Conservation (phyloP, 2,888 invertebrate species). For the Lasioglossum zephyrum region DNA sequence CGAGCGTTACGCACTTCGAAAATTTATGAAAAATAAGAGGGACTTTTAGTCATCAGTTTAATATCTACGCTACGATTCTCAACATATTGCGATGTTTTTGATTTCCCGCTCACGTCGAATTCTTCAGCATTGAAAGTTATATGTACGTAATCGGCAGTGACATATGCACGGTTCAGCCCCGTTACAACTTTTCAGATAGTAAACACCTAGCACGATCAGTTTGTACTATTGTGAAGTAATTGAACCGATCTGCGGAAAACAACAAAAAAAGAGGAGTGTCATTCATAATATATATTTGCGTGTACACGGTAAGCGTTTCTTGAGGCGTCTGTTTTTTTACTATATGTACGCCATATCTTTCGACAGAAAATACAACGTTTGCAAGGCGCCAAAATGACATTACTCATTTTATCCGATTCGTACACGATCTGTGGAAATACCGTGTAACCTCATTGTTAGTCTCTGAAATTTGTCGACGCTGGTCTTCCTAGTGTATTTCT, state of each 20-base stretch:
- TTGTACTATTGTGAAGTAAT: slow-evolving; percentile 29
- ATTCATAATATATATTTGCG: slow-evolving; percentile 64
- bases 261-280: slow-evolving; percentile 39
- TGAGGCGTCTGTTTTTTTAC: slow-evolving; percentile 69
- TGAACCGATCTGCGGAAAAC: slow-evolving; percentile 7
- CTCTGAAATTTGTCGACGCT: slow-evolving; percentile 49
- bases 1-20: slow-evolving; percentile 3
- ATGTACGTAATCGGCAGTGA: slow-evolving; percentile 21
- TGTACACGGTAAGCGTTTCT: slow-evolving; percentile 75
- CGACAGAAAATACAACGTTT: slow-evolving; percentile 31
- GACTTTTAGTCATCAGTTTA: slow-evolving; percentile 71
- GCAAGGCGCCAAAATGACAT: slow-evolving; percentile 55
- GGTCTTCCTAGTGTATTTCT: slow-evolving; percentile 16
- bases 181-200: neutral
- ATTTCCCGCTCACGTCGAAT: slow-evolving; percentile 62
- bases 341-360: slow-evolving; percentile 54
- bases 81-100: slow-evolving; percentile 52
- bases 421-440: slow-evolving; percentile 18
- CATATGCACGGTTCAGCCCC: slow-evolving; percentile 16
- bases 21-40: slow-evolving; percentile 56
- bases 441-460: slow-evolving; percentile 17
- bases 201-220: neutral
- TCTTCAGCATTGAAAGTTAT: slow-evolving; percentile 25
- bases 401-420: slow-evolving; percentile 17
- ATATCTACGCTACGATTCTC: slow-evolving; percentile 45